Evolutionary conservation across 2,888 invertebrate genomes (phyloP), one percentile per base, ranked within the genome.

Genomic region (Alloscopus bannaensis): DNA sequence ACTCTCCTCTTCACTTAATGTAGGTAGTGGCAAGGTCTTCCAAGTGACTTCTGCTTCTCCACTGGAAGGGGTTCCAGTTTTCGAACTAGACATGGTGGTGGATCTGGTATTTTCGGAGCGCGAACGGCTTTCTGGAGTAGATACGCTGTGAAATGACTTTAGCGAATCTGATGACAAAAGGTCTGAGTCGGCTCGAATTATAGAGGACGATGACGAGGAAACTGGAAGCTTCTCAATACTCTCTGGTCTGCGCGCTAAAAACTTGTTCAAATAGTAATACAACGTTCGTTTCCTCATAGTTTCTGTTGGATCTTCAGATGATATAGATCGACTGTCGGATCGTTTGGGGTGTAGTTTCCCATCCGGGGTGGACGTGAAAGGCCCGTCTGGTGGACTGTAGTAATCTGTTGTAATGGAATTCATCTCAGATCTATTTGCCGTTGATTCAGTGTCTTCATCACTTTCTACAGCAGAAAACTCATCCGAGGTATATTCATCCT

Each of bases 311-410:
- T n/a, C n/a, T n/a, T n/a, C n/a, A n/a, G n/a, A n/a, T n/a, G n/a
- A n/a, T n/a, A n/a, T n/a, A n/a, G n/a, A n/a, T n/a, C n/a, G n/a
- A n/a, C n/a, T n/a, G n/a, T n/a, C n/a, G 8, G n/a, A 4, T 16
- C 28, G 18, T 60, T 66, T 79, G 3, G 20, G 64, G 3, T 70
- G 68, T 28, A 80, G 24, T 47, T 80, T 73, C 24, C 68, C 80
- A 59, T 82, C 82, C 16, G 82, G 82, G 2, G 82, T 82, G 18
- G 82, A 82, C 2, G 80, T 80, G 20, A 52, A 77, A 4, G 81
- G 81, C 6, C 76, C 76, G 2, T 81, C 81, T 0, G 82, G 80
- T 3, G 73, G 81, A 42, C 73, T 81, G 36, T 70, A 78, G 26
- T 81, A 73, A 18, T 78, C 76, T 28, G 82, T 81, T 8, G 78